phyloP scores from a whole-genome alignment of 2,113 vertebrate species.

The Erythrocebus patas region DNA sequence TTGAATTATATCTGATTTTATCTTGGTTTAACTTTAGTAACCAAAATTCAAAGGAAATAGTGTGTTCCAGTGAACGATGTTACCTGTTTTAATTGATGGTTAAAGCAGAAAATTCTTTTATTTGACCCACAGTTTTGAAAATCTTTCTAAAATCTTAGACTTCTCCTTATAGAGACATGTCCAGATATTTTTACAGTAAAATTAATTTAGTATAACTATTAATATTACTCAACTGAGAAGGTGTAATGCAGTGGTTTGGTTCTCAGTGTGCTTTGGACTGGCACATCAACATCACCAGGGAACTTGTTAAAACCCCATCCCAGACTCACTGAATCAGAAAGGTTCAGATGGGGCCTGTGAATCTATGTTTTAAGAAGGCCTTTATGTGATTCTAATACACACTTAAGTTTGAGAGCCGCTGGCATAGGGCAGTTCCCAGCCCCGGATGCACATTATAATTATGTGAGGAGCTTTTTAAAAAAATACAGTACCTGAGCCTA shows the following conservation, averaged over 20 bases:
- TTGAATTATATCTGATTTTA: background rate
- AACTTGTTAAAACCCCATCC: background rate
- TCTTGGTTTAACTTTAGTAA: background rate
- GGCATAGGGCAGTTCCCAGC: background rate
- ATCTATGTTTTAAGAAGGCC: background rate
- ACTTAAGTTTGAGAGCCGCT: background rate
- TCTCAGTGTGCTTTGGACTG: background rate
- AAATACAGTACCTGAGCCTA: background rate
- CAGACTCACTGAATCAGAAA: background rate
- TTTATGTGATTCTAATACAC: background rate
- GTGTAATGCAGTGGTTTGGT: background rate
- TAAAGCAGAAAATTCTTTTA: constrained; percentile 9
- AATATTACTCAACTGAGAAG: background rate
- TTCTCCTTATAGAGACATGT: background rate
- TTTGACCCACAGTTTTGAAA: constrained; percentile 13
- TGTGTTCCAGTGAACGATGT: background rate
- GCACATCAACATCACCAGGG: background rate
- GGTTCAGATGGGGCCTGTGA: background rate
- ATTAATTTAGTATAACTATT: background rate
- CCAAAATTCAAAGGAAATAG: background rate
- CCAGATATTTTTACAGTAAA: background rate
- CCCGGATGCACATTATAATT: background rate
- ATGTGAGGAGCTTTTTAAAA: background rate
- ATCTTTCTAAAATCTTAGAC: background rate
- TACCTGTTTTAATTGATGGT: background rate